phyloP scores from a whole-genome alignment of 2,888 invertebrate species.

The Gonocerus acuteangulatus region DNA sequence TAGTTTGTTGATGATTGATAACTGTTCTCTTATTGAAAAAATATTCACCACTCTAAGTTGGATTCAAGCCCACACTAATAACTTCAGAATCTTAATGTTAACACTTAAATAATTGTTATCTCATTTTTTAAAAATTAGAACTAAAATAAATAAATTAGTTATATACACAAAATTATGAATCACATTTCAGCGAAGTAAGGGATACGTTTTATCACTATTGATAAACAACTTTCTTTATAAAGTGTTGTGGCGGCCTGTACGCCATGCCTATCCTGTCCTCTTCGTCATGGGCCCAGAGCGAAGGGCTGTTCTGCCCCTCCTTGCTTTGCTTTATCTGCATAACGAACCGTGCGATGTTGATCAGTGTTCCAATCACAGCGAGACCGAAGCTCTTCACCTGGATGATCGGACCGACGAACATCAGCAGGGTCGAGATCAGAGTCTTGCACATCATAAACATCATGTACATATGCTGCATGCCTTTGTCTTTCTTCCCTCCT shows the following conservation, averaged over 20 bases:
- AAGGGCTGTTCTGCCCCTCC: not conserved
- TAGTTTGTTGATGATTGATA: too few species aligned
- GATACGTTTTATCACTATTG: too few species aligned
- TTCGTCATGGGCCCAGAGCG: not conserved
- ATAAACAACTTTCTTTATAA: too few species aligned
- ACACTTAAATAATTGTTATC: too few species aligned
- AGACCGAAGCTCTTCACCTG: constrained; percentile 32
- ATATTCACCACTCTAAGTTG: too few species aligned
- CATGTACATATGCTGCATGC: constrained; percentile 28
- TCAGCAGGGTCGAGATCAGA: constrained; percentile 22
- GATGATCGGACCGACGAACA: constrained; percentile 31
- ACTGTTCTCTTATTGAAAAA: too few species aligned
- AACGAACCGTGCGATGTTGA: constrained; percentile 27
- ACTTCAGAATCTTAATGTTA: too few species aligned
- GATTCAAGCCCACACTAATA: too few species aligned
- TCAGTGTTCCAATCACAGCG: constrained; percentile 27
- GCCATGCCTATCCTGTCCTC: not conserved
- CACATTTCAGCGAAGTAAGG: too few species aligned
- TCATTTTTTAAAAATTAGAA: too few species aligned
- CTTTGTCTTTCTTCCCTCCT: constrained; percentile 27
- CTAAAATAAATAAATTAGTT: too few species aligned
- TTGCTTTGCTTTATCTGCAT: constrained; percentile 15
- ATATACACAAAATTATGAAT: too few species aligned
- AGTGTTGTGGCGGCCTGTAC: constrained; percentile 8
- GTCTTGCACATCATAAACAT: constrained; percentile 42